Base-by-base conservation (phyloP, 2,113 vertebrate species). In the Trematocara variabile region DNA sequence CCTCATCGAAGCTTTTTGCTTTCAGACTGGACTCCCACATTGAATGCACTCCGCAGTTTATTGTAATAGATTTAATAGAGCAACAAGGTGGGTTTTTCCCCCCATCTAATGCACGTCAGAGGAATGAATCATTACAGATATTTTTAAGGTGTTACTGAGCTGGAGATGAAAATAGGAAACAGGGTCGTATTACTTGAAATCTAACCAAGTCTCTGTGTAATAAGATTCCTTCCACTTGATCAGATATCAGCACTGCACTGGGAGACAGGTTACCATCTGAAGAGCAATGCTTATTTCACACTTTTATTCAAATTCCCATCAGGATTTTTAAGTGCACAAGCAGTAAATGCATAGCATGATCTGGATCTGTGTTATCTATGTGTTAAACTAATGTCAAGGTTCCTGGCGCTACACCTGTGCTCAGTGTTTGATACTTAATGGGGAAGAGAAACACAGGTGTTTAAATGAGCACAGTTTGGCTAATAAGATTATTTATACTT, bases 1-100 rank as follows among this genome's bases (percentile, higher is more conserved):
- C 81, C 89, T 92, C 81, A 73, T 55, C n/a, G 33, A 80, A 84
- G 80, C 81, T 73, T 84, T 91, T 91, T 73, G 78, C 85, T 83
- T 90, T 92, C 78, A 73, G 81, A 68, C 88, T 78, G 79, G 84
- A 90, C 90, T 90, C 86, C 90, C 85, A 91, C 89, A 82, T 63
- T 53, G 33, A 87, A 88, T 87, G 80, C 73, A 54, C 22, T 46
- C 80, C 28, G 37, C 14, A 33, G 44, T 63, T 92, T 73, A 79
- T 78, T 87, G 80, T 84, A 80, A 88, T 75, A 85, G 53, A 82
- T 89, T 88, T 91, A 81, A 88, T 54, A 48, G 68, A 84, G 56
- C 55, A 55, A 34, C 50, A 65, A 3, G 11, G 8, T 60, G 20
- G 12, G 25, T 28, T 46, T 82, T 77, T 63, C 0, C 2, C 60